Base-by-base conservation (phyloP, 2,113 vertebrate genomes). In the Mirza zaza region DNA sequence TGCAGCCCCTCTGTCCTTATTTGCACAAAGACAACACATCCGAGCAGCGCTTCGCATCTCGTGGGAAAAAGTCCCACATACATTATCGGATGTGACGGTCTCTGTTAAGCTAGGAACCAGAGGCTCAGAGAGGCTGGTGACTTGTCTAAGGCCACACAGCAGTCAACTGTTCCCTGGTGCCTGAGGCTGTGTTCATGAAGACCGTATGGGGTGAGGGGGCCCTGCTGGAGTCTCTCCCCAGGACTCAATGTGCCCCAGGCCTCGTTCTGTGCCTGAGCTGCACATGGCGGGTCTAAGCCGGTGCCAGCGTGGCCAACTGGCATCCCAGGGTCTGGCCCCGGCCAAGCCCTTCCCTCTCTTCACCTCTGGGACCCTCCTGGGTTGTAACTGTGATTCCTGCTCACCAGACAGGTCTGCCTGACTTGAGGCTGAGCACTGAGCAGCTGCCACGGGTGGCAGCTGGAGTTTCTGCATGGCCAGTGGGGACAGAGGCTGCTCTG, bases 361-460 rank as follows among this genome's bases (percentile, higher is more conserved):
- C 32, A 10, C 67, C 50, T 32, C 0, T 6, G 0, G 0, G 81
- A 15, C 42, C 25, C 17, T 12, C 39, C 32, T 5, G 42, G 59
- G 14, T 2, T 42, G 29, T 32, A 2, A 36, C 48, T 1, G 12
- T 3, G 50, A 10, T 0, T 2, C 6, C 20, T 10, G 57, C 8
- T 50, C 39, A 39, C 50, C n/a, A 12, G 29, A 36, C 4, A 6
- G 17, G 34, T 42, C 48, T 55, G 67, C 17, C 15, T 0, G 15
- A 6, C 67, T 9, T 15, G 21, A 7, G 36, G 23, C 45, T 4
- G 34, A 18, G 39, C 0, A 5, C 18, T 25, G 20, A 2, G 15
- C 0, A 0, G 18, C 52, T 55, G 77, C 0, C 1, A 3, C 5
- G 42, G 3, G 0, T 0, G 5, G 45, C 12, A 1, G 17, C 67